Evolutionary conservation across 2,888 invertebrate genomes (phyloP), one percentile per base, ranked within the genome.

Genomic region (Scaeva pyrastri): DNA sequence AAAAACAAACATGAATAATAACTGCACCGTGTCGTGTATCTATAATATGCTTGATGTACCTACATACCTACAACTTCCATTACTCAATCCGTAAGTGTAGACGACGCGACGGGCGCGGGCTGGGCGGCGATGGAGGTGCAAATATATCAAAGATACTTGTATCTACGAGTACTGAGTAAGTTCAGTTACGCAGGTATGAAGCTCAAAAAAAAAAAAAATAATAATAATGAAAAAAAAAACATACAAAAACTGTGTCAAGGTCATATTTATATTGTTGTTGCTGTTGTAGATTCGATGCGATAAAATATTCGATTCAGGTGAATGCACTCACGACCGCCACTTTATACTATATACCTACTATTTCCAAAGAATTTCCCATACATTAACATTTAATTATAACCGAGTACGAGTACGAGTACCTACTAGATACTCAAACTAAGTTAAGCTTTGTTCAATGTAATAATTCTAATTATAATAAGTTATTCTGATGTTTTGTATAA

Each of bases 221-320:
- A 31, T 7, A 31, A 31, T 31, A 31, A 31, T 7, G 0, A 31
- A 2, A 31, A 31, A 31, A 7, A 7, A 31, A 31, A 31, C n/a
- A n/a, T 50, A 56, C 26, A 73, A 23, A 75, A 80, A 71, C 75
- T 79, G 60, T 79, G 84, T 80, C 84, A 84, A 75, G 84, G 84
- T 75, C 71, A 70, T 41, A 45, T 68, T 74, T 70, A 45, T 73
- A 55, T 62, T 21, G 62, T 26, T 58, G 31, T 36, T 58, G 36
- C 50, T 73, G 23, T n/a, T 58, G 50, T 64, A 71, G 71, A 72
- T 58, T 41, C 71, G n/a, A 36, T 64, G 31, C 31, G 64, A 72
- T 82, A 68, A 60, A 60, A 26, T 36, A 52, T 60, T 82, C 45
- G 73, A 79, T 83, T 62, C 78, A 74, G 78, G 79, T 83, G 83